Evolutionary conservation across 2,888 invertebrate genomes (phyloP), one percentile per base, ranked within the genome.

Genomic region (Lasioglossum marginatum): DNA sequence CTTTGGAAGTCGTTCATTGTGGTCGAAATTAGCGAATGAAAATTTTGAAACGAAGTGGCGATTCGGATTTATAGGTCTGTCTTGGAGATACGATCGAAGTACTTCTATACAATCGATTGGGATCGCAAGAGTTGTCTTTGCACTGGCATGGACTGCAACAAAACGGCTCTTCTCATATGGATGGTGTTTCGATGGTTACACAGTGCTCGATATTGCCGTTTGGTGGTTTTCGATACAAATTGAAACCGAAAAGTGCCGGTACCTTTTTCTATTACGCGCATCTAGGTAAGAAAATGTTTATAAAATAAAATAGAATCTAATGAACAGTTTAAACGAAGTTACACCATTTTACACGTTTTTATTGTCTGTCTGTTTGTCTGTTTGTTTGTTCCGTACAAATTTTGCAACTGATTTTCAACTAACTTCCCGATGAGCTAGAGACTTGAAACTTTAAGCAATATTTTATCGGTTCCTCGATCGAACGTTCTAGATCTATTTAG

Each of bases 131-230:
- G 72, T 73, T 93, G 57, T 89, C 95, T 60, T 93, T 96, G 31
- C 96, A 96, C 91, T 96, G 96, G 96, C 96, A 96, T 90, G 96
- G 96, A 16, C 78, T 95, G 19, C 93, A 92, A 70, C 95, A 95
- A 84, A 88, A 87, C 19, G 92, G 89, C 19, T 92, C 92, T 0
- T 92, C 92, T 27, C 93, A 94, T 89, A 95, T 95, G 95, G 95
- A 95, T 81, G 95, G 95, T 4, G 95, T 95, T 10, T 90, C 95
- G 1, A 93, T 94, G 93, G 91, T 95, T 5, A 94, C 95, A 0
- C 95, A 95, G 88, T 95, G 95, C 88, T 94, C 95, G 14, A 94
- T 95, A 81, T 83, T 91, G 10, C 94, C 95, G 6, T 93, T 90
- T 66, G 90, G 91, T 19, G 93, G 92, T 48, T 95, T 94, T 81